Evolutionary conservation across 2,797 vertebrate genomes (phyloP), one percentile per base, ranked within the genome.

Genomic region (Schizopygopsis pylzovi): DNA sequence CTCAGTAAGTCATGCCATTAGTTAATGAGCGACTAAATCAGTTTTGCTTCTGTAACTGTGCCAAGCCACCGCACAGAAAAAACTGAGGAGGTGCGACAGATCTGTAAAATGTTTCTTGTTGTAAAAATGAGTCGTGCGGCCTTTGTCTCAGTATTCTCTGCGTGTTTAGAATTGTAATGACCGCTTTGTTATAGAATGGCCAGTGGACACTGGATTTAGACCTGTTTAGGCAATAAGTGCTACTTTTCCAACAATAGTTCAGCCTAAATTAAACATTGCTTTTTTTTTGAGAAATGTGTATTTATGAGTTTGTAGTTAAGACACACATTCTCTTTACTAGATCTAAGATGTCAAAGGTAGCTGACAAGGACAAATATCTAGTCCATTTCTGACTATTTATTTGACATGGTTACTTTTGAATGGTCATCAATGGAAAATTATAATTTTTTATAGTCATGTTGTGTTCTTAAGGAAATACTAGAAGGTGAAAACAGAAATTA

Each of bases 1-100:
- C 22, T 65, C 68, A 39, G 37, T 63, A 63, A 71, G 75, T 79
- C 75, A 72, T 75, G 47, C 41, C 41, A 28, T 56, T 73, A 68
- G 87, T 86, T 86, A 88, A 83, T 86, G 25, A 79, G 47, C 86
- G 76, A 86, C 76, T 11, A 75, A 78, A 80, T 81, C 39, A 75
- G 76, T 76, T 67, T 70, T 68, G 81, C 75, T 33, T 56, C 56
- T 73, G 59, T 85, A 52, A 85, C 68, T 33, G 37, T 59, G 65
- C 63, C 76, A 54, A 79, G 47, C 16, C 49, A n/a, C 65, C 18
- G 0, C 61, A 33, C 47, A 77, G 22, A 59, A 45, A 49, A 18
- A 43, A 54, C 39, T 43, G 9, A n/a, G 2, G 82, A 79, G 28
- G 20, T 33, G 15, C 9, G 13, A 72, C 41, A 61, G 41, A 80